Evolutionary conservation across 2,797 vertebrate genomes (phyloP), one percentile per base, ranked within the genome.

Genomic region (Diglossa cyanea): DNA sequence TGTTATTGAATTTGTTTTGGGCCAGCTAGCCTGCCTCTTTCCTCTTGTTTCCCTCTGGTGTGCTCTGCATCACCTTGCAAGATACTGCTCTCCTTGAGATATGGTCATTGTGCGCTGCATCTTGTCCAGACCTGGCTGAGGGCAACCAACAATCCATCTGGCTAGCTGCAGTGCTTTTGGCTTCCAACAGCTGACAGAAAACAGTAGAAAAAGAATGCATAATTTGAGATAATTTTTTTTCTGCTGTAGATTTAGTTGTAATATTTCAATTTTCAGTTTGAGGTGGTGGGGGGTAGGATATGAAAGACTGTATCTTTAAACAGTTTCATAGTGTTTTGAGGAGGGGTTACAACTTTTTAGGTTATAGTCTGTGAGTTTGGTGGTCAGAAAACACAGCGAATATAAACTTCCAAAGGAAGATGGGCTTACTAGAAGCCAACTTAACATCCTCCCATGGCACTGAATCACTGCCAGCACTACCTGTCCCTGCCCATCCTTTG

Each of bases 401-500:
- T 31, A 47, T 10, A 72, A 37, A 81, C 10, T 72, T 88, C 3
- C 35, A 74, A 65, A 81, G 37, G 39, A 84, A 61, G 23, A 44
- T 16, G 14, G 1, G 1, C 13, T 68, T 42, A 31, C 21, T 50
- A 68, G 54, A 47, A 84, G 2, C 26, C 30, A 57, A 33, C 5
- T 9, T n/a, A 57, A 35, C 10, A 50, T 17, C 13, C 13, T 74
- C 10, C 16, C 4, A 15, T 31, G 39, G 7, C 5, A 28, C 33
- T 42, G 23, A 57, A 18, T 42, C 11, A n/a, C 24, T 2, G 2
- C 21, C 45, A 71, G 25, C 10, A 15, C 19, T 72, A 11, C 21
- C 37, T 72, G n/a, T 37, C 23, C 6, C 21, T 75, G 26, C 7
- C 2, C 17, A 50, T 1, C 0, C 25, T 1, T n/a, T 0, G 0